Percentiles rank a stretch among this genome's conserved stretches.
phyloP scores from a whole-genome alignment of 2,113 vertebrate species.

The Numenius arquata region DNA sequence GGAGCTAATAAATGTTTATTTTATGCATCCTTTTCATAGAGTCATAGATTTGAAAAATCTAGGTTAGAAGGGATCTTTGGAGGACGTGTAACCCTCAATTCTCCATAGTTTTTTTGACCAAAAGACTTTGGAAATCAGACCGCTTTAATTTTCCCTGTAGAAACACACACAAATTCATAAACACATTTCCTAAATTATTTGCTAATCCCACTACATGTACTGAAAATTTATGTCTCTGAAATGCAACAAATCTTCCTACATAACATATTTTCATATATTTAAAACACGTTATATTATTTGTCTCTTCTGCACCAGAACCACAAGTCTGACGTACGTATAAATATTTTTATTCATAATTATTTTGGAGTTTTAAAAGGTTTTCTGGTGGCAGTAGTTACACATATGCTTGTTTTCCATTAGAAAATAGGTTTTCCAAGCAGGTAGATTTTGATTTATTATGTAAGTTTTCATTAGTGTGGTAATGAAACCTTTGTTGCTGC shows the following conservation, averaged over 20 bases:
- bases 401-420: not conserved
- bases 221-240: not conserved
- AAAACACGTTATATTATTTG: not conserved
- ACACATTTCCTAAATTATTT: not conserved
- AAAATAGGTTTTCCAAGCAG: not conserved
- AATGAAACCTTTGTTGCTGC: not conserved
- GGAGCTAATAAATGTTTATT: not conserved
- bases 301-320: not conserved
- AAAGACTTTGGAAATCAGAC: not conserved
- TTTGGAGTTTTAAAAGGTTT: not conserved
- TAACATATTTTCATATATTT: not conserved
- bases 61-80: not conserved
- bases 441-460: not conserved
- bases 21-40: not conserved
- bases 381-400: not conserved
- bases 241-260: not conserved
- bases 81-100: not conserved
- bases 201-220: not conserved
- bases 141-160: not conserved
- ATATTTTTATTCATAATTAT: not conserved
- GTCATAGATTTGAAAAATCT: not conserved
- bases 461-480: not conserved
- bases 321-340: not conserved
- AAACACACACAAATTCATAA: not conserved
- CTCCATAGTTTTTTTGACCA: not conserved